Evolutionary conservation across 2,888 invertebrate species (phyloP).

Genomic region (Chrysolina haemoptera): DNA sequence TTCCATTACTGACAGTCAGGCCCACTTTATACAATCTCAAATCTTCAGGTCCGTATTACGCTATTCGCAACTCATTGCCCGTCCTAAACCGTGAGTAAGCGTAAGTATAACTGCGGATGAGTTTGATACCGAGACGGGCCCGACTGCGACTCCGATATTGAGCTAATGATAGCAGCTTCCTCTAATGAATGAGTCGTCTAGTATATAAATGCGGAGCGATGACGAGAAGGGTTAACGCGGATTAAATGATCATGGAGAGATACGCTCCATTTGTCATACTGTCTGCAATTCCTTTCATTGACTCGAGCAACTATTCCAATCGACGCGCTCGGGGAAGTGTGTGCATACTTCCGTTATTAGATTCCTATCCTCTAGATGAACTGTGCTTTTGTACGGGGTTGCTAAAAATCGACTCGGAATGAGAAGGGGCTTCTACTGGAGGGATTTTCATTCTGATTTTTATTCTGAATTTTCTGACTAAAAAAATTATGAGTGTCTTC

Average conservation of each 20-base stretch:
- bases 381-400: conserved; percentile 6
- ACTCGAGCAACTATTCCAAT: conserved; percentile 46
- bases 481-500: no score
- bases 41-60: conserved; percentile 4
- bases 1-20: neutral
- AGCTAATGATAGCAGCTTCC: conserved; percentile 30
- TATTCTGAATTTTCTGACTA: no score
- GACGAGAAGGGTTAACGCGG: conserved; percentile 70
- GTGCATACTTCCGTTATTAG: conserved; percentile 29
- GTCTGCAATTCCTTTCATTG: conserved; percentile 58
- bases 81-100: conserved; percentile 3
- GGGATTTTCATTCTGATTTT: no score
- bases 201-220: conserved; percentile 62
- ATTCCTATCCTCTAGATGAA: conserved; percentile 18
- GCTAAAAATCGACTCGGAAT: neutral
- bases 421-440: neutral
- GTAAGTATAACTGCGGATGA: conserved; percentile 17
- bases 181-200: conserved; percentile 55
- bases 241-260: conserved; percentile 71
- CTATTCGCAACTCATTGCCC: conserved; percentile 19
- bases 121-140: conserved; percentile 16
- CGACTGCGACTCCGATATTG: conserved; percentile 26
- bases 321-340: conserved; percentile 27
- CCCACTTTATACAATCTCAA: conserved; percentile 10
- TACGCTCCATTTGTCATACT: conserved; percentile 70